Conservation (phyloP, 2,113 vertebrate species). For the Macrotis lagotis region DNA sequence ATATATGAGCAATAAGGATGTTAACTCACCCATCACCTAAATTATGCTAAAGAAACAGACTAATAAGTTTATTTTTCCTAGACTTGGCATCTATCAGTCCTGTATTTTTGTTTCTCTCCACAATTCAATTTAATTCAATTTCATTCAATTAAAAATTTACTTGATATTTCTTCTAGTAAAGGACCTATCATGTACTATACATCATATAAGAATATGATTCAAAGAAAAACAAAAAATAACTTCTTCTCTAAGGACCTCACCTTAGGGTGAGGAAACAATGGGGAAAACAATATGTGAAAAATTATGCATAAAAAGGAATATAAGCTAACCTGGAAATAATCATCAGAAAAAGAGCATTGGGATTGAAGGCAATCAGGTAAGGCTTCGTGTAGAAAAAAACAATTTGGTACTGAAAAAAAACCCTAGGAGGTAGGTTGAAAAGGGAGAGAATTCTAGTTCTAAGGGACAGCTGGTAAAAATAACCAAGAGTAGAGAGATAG, state of each 20-base stretch:
- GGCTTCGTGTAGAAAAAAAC: not conserved
- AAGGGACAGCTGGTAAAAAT: not conserved
- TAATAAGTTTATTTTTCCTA: constrained; percentile 6
- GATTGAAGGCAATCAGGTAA: not conserved
- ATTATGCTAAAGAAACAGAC: not conserved
- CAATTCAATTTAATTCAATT: constrained; percentile 40
- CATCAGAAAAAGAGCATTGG: not conserved
- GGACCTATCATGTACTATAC: not conserved
- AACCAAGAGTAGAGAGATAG: not conserved
- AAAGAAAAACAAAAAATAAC: not conserved
- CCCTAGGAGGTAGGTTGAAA: not conserved
- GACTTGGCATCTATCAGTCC: not conserved
- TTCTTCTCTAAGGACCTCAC: not conserved
- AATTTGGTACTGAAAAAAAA: not conserved
- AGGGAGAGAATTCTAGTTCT: not conserved
- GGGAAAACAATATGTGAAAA: not conserved
- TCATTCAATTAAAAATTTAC: not conserved
- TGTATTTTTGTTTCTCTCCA: constrained; percentile 29
- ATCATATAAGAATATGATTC: not conserved
- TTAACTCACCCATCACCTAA: constrained; percentile 27
- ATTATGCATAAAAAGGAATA: not conserved
- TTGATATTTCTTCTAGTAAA: not conserved
- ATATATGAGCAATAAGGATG: not conserved
- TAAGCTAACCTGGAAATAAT: not conserved
- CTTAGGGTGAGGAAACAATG: no score